A percentile compares a stretch with the other conserved stretches of the same genome.
phyloP scores from a whole-genome alignment of 2,113 vertebrate species.

The Sapayoa aenigma region DNA sequence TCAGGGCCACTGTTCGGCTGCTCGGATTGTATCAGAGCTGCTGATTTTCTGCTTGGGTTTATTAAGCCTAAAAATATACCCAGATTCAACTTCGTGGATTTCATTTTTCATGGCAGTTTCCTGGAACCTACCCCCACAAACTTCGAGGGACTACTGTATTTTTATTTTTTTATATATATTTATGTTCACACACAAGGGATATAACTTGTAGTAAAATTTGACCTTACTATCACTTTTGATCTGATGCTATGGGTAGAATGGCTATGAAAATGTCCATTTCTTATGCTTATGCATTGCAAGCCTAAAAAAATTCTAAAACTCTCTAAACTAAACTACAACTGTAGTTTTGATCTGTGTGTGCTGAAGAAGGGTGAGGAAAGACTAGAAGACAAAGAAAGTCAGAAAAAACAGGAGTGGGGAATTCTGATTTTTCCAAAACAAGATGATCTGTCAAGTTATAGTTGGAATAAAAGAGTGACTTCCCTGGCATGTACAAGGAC shows the following conservation, averaged over 20 bases:
- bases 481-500: neutral
- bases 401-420: neutral
- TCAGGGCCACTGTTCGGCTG: too few relatives aligned
- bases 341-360: neutral
- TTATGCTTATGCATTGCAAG: neutral
- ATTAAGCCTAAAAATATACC: too few relatives aligned
- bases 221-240: neutral
- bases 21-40: too few relatives aligned
- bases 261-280: neutral
- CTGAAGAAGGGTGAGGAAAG: neutral
- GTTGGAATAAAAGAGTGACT: neutral
- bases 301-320: neutral
- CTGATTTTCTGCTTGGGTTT: too few relatives aligned
- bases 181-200: neutral
- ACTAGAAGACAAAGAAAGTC: neutral
- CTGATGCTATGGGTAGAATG: neutral
- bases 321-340: neutral
- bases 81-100: too few relatives aligned
- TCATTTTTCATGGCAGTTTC: too few relatives aligned
- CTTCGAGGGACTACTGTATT: too few relatives aligned
- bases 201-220: neutral
- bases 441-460: neutral
- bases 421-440: neutral
- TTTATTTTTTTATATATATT: neutral
- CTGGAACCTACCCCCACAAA: too few relatives aligned